Evolutionary conservation across 2,797 vertebrate species (phyloP).

Genomic region (Petrocephalus schoutedeni): DNA sequence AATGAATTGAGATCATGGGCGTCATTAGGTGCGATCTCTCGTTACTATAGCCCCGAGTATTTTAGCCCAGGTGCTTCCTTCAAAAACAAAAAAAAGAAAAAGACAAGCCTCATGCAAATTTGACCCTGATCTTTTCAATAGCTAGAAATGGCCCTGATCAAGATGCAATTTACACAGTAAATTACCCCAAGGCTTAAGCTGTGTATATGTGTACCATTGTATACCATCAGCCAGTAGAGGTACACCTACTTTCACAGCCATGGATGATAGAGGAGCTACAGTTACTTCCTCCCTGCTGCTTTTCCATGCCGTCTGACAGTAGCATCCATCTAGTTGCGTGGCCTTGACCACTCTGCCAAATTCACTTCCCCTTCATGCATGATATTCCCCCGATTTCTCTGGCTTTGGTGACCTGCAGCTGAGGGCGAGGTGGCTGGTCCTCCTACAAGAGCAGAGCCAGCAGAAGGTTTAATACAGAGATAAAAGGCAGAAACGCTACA

Average conservation of each 20-base stretch:
- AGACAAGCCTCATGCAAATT: no score
- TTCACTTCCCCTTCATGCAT: conserved; percentile 13
- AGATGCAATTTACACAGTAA: neutral
- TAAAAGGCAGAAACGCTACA: neutral
- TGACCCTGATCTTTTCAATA: no score
- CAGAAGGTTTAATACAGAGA: neutral
- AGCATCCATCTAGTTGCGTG: neutral
- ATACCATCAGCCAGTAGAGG: neutral
- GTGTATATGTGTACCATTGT: neutral
- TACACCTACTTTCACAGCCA: neutral
- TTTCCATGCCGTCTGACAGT: neutral
- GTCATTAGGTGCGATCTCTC: no score
- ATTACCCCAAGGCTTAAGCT: neutral
- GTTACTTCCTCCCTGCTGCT: neutral
- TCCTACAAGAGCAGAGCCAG: neutral
- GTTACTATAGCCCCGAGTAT: no score
- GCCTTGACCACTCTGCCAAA: neutral
- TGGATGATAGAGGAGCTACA: neutral
- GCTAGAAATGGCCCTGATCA: neutral
- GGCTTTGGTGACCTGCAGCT: neutral
- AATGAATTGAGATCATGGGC: neutral
- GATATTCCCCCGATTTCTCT: neutral
- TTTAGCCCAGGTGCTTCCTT: no score
- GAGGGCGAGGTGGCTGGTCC: neutral
- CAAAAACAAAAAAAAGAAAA: no score